These are phyloP conservation scores for Calosoma granatense DNA, from an alignment of 1,140 invertebrate species.

Conservation along the genomic window DNA sequence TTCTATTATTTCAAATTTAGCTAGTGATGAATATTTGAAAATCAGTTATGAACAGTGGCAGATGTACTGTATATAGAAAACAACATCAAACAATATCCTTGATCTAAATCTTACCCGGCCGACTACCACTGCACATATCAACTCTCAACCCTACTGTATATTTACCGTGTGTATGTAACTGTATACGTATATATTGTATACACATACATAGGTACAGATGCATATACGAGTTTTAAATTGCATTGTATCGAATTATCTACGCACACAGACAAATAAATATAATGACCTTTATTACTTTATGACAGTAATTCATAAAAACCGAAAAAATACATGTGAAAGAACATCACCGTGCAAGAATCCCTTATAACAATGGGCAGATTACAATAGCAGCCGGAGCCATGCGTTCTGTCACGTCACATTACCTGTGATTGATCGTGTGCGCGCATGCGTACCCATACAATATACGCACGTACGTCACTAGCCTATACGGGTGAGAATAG, in stretches of 20 bases:
- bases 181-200: too few relatives aligned
- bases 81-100: too few relatives aligned
- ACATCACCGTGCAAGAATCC: slow-evolving; percentile 5
- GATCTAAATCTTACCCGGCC: too few relatives aligned
- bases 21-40: too few relatives aligned
- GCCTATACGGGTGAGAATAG: not conserved
- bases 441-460: too few relatives aligned
- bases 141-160: too few relatives aligned
- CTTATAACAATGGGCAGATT: slow-evolving; percentile 14
- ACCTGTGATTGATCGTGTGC: slow-evolving; percentile 13
- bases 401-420: slow-evolving; percentile 17
- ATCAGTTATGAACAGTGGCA: too few relatives aligned
- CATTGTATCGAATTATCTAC: slow-evolving; percentile 3
- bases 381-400: slow-evolving; percentile 15
- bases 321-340: slow-evolving; percentile 10
- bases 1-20: too few relatives aligned
- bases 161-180: too few relatives aligned
- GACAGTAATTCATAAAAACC: slow-evolving; percentile 12
- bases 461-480: not conserved
- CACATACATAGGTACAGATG: not conserved
- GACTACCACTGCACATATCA: too few relatives aligned
- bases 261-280: slow-evolving; percentile 9
- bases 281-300: slow-evolving; percentile 10
- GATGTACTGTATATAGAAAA: too few relatives aligned
- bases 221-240: not conserved